Evolutionary conservation across 2,888 invertebrate species (phyloP), one percentile per base, ranked within the genome.

Genomic region (Pyrrhosoma nymphula): DNA sequence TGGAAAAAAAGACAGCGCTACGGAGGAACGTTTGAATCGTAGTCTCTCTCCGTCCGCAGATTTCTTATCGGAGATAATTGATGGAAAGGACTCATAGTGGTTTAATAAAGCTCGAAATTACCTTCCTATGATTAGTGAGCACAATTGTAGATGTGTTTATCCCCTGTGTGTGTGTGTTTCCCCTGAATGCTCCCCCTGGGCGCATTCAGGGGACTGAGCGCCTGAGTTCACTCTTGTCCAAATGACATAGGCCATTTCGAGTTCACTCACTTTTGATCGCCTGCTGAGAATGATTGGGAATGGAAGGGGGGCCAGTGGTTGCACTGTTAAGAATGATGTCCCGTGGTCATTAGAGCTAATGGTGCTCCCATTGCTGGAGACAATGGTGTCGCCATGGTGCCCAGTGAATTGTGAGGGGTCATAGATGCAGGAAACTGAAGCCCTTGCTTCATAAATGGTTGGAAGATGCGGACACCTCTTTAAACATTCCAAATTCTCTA

Each of bases 361-460:
- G 93, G 93, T 26, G 93, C 93, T 18, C 93, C 93, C 93, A 93
- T 93, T 47, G 93, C 93, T 14, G 93, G 93, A 47, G 93, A 93
- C n/a, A 93, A 47, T 93, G 93, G 93, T 4, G 93, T 93, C 39
- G 93, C 69, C 93, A 93, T 69, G 26, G 93, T 47, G 39, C 69
- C 93, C 12, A 93, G 93, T 39, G 93, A 93, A 35, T 93, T 93
- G n/a, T 93, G 93, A n/a, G 93, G 93, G 14, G 93, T 47, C 93
- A 93, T 93, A n/a, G 93, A 93, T 63, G 93, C 93, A n/a, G n/a
- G n/a, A 99, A 99, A 97, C 97, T 99, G 96, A 99, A 99, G 97
- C 99, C 99, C 35, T 97, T 99, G 96, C 98, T 99, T 95, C 99
- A 99, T 97, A 99, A 99, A 97, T 99, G 99, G 99, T 97, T 99